These are phyloP conservation scores for Mythimna impura DNA, from an alignment of 2,888 invertebrate genomes.

Conservation along the genomic window DNA sequence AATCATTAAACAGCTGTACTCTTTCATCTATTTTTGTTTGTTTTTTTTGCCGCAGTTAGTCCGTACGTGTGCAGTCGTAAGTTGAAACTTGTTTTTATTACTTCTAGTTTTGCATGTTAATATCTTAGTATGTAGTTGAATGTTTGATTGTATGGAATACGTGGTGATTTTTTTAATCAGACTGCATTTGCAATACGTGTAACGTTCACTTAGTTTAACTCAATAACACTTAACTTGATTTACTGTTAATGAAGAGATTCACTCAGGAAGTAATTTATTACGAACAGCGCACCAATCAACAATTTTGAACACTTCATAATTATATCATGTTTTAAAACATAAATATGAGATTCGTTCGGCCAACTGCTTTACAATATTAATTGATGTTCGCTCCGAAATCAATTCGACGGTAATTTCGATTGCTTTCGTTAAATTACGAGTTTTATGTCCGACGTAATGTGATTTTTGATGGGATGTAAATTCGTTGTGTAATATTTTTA, in stretches of 20 bases:
- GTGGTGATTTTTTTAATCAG: no score
- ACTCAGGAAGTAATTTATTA: slow-evolving; percentile 39
- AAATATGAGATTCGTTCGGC: slow-evolving; percentile 39
- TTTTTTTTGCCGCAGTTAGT: no score
- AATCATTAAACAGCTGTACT: no score
- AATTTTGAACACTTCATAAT: slow-evolving; percentile 43
- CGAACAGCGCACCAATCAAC: slow-evolving; percentile 38
- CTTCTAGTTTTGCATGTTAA: no score
- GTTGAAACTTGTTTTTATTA: no score
- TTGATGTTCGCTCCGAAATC: slow-evolving; percentile 50
- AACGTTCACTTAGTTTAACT: neutral
- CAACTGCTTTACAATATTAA: slow-evolving; percentile 57
- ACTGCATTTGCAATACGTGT: no score
- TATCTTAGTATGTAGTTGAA: no score
- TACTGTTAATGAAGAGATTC: slow-evolving; percentile 28
- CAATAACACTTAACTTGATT: slow-evolving; percentile 10
- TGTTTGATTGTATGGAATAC: no score
- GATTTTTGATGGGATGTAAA: slow-evolving; percentile 33
- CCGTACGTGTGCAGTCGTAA: no score
- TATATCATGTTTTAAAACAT: slow-evolving; percentile 50
- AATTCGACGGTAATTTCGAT: slow-evolving; percentile 57
- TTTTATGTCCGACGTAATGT: slow-evolving; percentile 35
- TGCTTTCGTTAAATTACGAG: slow-evolving; percentile 48
- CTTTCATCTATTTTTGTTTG: no score
- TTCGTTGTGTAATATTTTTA: slow-evolving; percentile 7